phyloP scores from a whole-genome alignment of 1,140 invertebrate genomes.

The Drosophila azteca region DNA sequence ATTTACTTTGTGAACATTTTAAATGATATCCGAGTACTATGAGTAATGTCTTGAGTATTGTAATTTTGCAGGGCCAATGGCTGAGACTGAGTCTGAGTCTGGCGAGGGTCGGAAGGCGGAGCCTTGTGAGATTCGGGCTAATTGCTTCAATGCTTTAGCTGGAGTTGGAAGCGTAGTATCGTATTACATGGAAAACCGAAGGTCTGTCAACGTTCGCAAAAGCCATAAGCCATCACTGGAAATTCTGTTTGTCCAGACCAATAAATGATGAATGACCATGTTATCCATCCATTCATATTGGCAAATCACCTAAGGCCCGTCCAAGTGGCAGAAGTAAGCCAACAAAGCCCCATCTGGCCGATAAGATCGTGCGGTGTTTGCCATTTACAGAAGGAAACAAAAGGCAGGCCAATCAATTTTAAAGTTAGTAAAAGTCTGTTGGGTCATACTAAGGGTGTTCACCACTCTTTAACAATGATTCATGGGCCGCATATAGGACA shows the following conservation, averaged over 20 bases:
- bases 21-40: conserved; percentile 35
- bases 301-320: conserved; percentile 33
- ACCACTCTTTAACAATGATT: conserved; percentile 26
- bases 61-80: conserved; percentile 18
- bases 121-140: conserved; percentile 46
- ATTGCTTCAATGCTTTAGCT: conserved; percentile 30
- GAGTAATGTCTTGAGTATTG: conserved; percentile 48
- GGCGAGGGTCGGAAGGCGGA: background rate
- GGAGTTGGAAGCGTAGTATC: conserved; percentile 1
- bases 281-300: conserved; percentile 40
- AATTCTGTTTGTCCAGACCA: conserved; percentile 28
- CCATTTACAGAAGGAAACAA: conserved; percentile 30
- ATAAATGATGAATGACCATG: conserved; percentile 40
- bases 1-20: conserved; percentile 38
- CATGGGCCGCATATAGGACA: conserved; percentile 36
- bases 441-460: conserved; percentile 12
- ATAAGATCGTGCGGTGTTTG: conserved; percentile 31
- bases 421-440: conserved; percentile 41
- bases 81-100: too few species aligned
- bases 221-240: background rate
- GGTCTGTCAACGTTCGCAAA: conserved; percentile 17
- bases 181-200: conserved; percentile 17
- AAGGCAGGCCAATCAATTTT: conserved; percentile 38
- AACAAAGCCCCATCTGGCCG: conserved; percentile 15
- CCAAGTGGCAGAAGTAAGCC: conserved; percentile 49